A percentile compares a stretch with the other conserved stretches of the same genome.
Conservation (phyloP, 1,140 invertebrate species). For the Leucophenga varia region DNA sequence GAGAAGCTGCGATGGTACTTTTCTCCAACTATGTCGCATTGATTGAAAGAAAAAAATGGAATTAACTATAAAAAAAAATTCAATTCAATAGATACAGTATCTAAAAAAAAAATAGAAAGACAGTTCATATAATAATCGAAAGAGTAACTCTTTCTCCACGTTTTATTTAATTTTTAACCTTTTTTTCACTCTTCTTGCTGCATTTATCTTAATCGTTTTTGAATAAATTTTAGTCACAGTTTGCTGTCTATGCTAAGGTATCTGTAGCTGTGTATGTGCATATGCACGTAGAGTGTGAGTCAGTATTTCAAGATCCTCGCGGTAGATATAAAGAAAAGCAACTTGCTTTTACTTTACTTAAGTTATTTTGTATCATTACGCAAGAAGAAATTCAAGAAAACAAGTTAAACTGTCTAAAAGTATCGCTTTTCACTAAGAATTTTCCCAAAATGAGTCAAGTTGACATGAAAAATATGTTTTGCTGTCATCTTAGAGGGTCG, state of each 20-base stretch:
- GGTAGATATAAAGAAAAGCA: conserved; percentile 46
- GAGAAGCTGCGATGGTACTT: conserved; percentile 21
- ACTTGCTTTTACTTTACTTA: too few relatives aligned
- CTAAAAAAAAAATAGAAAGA: too few relatives aligned
- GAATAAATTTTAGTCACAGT: conserved; percentile 53
- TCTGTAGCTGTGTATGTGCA: conserved; percentile 8
- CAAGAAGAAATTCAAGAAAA: too few relatives aligned
- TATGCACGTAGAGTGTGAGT: too few relatives aligned
- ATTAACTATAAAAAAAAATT: too few relatives aligned
- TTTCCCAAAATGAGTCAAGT: conserved; percentile 27
- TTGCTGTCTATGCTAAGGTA: conserved; percentile 23
- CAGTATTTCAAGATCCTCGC: conserved; percentile 41
- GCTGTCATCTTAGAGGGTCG: conserved; percentile 29
- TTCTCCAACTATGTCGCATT: conserved; percentile 43
- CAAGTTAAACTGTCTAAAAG: too few relatives aligned
- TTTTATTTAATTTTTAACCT: too few relatives aligned
- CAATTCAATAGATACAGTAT: too few relatives aligned
- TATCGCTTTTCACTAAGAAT: conserved; percentile 54
- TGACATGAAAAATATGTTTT: conserved; percentile 37
- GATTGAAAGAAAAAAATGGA: too few relatives aligned
- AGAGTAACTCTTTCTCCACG: conserved; percentile 1
- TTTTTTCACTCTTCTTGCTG: conserved; percentile 7
- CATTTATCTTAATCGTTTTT: conserved; percentile 50
- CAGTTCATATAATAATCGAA: too few relatives aligned
- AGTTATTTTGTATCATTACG: conserved; percentile 24